phyloP scores from a whole-genome alignment of 1,140 invertebrate genomes.

The Aphis craccivora region DNA sequence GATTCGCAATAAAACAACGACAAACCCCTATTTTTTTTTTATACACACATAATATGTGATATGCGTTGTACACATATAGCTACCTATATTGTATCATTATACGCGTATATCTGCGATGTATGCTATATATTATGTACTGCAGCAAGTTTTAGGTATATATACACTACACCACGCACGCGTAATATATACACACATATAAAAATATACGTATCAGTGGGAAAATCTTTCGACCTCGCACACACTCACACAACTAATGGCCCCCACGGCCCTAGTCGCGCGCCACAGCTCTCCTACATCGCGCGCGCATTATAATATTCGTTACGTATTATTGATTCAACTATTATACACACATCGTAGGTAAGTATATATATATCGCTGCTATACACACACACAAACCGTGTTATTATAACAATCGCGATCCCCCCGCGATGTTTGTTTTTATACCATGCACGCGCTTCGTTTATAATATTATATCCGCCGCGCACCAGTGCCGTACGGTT shows the following conservation, averaged over 20 bases:
- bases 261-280: neutral
- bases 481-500: neutral
- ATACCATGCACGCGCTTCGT: neutral
- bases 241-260: neutral
- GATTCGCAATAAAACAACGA: no score
- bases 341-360: neutral
- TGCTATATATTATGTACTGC: neutral
- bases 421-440: constrained; percentile 27
- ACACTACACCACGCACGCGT: neutral
- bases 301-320: neutral
- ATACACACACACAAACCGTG: neutral
- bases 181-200: neutral
- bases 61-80: no score
- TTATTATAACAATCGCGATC: constrained; percentile 37
- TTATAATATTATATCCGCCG: neutral
- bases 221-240: constrained; percentile 31
- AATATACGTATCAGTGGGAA: constrained; percentile 42
- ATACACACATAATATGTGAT: no score
- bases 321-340: constrained; percentile 28
- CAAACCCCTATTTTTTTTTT: no score
- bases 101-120: neutral
- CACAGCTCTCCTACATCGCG: neutral
- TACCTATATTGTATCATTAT: no score
- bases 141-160: neutral
- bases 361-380: no score